phyloP scores from a whole-genome alignment of 2,113 vertebrate species.

The Tyto alba region DNA sequence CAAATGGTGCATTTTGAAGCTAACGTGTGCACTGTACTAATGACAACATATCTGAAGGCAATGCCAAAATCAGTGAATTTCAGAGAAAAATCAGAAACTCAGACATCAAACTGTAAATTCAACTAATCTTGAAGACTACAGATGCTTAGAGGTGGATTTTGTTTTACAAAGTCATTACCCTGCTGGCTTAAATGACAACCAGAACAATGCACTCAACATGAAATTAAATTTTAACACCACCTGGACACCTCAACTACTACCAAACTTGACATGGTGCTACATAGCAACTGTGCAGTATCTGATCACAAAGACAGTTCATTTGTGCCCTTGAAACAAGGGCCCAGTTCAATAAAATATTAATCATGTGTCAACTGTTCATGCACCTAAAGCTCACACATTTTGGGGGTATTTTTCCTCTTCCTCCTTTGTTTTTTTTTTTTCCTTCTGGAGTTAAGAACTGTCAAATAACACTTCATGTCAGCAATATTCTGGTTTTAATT shows the following conservation, averaged over 20 bases:
- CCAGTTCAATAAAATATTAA: neutral
- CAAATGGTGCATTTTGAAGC: neutral
- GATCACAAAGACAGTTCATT: neutral
- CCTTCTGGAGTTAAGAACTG: neutral
- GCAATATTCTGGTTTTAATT: neutral
- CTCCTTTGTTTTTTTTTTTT: neutral
- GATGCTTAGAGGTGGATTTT: neutral
- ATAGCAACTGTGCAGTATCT: accelerated
- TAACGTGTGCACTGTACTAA: accelerated
- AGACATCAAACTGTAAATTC: neutral
- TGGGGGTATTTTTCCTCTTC: neutral
- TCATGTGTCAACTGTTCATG: accelerated
- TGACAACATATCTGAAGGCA: accelerated
- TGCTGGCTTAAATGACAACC: neutral
- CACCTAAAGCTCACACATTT: accelerated
- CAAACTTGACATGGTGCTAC: accelerated
- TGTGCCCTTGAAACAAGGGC: neutral
- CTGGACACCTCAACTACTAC: no score
- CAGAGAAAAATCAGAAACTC: neutral
- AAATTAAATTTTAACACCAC: neutral
- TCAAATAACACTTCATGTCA: neutral
- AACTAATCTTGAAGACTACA: neutral
- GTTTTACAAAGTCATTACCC: neutral
- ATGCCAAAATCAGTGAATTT: neutral
- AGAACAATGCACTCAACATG: neutral